These are phyloP conservation scores for Willisornis vidua DNA, from an alignment of 2,113 vertebrate genomes.

Conservation along the genomic window DNA sequence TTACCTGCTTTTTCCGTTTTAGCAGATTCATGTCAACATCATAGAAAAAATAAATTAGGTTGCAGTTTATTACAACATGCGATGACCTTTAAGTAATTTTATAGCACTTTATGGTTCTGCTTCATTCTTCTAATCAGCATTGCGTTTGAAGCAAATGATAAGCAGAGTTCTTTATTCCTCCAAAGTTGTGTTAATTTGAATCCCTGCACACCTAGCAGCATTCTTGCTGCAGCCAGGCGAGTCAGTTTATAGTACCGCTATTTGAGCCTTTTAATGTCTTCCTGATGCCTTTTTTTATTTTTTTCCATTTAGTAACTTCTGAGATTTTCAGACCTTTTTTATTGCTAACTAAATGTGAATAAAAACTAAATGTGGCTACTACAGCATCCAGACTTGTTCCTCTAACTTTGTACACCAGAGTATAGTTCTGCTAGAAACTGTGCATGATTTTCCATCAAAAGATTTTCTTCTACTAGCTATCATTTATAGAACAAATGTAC, in stretches of 20 bases:
- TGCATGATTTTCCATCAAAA: background rate
- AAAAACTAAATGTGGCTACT: background rate
- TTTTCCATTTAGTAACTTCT: background rate
- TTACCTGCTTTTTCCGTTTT: slow-evolving; percentile 65
- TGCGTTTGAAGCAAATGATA: slow-evolving; percentile 57
- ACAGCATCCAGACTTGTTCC: background rate
- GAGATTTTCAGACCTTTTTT: background rate
- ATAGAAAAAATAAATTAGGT: slow-evolving; percentile 74
- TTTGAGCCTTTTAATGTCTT: background rate
- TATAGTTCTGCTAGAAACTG: background rate
- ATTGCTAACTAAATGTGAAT: background rate
- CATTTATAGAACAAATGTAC: background rate
- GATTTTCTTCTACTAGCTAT: background rate
- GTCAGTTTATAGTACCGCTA: background rate
- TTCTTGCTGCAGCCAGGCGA: slow-evolving; percentile 13
- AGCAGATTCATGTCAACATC: slow-evolving; percentile 73
- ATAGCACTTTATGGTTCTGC: slow-evolving; percentile 64
- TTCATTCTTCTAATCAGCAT: slow-evolving; percentile 62
- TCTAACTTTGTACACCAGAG: background rate
- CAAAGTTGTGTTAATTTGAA: slow-evolving; percentile 52
- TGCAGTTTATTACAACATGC: slow-evolving; percentile 74
- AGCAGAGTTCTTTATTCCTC: slow-evolving; percentile 35
- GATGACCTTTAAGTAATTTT: slow-evolving; percentile 78
- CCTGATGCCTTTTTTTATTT: background rate
- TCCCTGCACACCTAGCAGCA: background rate